Conservation (phyloP, 2,888 invertebrate genomes). For the Noctua janthe region DNA sequence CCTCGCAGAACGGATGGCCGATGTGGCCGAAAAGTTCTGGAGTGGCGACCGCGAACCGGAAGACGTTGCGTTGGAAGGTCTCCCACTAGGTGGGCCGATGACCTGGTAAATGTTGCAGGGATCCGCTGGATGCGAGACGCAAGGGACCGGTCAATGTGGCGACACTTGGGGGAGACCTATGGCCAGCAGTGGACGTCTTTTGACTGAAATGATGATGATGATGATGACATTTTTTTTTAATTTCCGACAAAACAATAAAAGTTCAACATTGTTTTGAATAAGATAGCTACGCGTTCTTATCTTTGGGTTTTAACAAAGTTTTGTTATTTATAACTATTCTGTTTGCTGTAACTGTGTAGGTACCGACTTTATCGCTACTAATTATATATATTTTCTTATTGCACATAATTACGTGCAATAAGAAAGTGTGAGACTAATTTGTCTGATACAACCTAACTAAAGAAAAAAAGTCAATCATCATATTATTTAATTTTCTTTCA, state of each 20-base stretch:
- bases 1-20: too few relatives aligned
- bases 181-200: too few relatives aligned
- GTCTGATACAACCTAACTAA: background rate
- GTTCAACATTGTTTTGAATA: background rate
- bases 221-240: background rate
- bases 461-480: background rate
- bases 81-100: too few relatives aligned
- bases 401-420: background rate
- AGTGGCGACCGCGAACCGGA: too few relatives aligned
- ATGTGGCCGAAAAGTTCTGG: too few relatives aligned
- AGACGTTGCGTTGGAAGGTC: too few relatives aligned
- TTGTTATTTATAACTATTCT: background rate
- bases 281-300: conserved; percentile 13
- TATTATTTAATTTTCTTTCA: conserved; percentile 54
- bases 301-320: conserved; percentile 9
- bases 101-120: too few relatives aligned
- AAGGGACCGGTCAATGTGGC: too few relatives aligned
- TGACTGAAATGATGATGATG: too few relatives aligned
- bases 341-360: background rate
- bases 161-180: too few relatives aligned
- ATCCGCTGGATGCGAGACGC: too few relatives aligned
- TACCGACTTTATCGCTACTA: background rate
- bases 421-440: too few relatives aligned
- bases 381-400: background rate
- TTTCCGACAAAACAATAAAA: background rate